A percentile compares a stretch with the other conserved stretches of the same genome.
phyloP scores from a whole-genome alignment of 2,888 invertebrate genomes.

The Catocala sponsa region DNA sequence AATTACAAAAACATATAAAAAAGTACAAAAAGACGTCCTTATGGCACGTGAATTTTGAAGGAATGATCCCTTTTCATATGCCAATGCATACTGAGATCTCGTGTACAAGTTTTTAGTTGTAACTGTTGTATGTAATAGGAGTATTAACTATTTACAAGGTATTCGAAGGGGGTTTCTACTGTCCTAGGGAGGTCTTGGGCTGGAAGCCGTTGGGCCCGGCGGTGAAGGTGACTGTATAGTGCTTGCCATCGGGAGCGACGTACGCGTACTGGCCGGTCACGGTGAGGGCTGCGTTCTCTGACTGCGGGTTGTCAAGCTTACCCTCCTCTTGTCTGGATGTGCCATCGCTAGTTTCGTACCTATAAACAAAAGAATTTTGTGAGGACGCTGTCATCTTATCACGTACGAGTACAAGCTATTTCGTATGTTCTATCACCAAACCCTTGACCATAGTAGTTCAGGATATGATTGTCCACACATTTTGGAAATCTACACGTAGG shows the following conservation, averaged over 20 bases:
- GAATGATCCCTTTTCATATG: conserved; percentile 50
- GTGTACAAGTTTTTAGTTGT: conserved; percentile 41
- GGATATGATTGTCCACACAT: no score
- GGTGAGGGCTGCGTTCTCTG: conserved; percentile 89
- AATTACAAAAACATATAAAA: conserved; percentile 68
- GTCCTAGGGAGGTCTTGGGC: conserved; percentile 85
- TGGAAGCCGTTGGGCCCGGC: conserved; percentile 90
- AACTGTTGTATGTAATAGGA: conserved; percentile 26
- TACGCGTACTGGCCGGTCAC: conserved; percentile 90
- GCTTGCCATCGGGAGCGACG: conserved; percentile 90
- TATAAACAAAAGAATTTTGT: conserved; percentile 50
- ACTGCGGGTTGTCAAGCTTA: conserved; percentile 89
- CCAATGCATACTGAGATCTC: conserved; percentile 62
- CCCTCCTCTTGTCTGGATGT: conserved; percentile 90
- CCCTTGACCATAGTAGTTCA: no score
- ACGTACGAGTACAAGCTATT: no score
- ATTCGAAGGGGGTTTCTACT: conserved; percentile 50
- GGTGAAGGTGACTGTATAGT: conserved; percentile 89
- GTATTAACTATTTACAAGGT: conserved; percentile 56
- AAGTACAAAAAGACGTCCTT: conserved; percentile 69
- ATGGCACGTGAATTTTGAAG: conserved; percentile 81
- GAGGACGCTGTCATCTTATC: neutral
- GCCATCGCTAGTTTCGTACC: conserved; percentile 91
- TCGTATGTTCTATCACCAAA: no score
- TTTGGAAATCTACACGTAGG: no score